A percentile compares a stretch with the other conserved stretches of the same genome.
Conservation (phyloP, 2,113 vertebrate species). For the Eupsittula cactorum region DNA sequence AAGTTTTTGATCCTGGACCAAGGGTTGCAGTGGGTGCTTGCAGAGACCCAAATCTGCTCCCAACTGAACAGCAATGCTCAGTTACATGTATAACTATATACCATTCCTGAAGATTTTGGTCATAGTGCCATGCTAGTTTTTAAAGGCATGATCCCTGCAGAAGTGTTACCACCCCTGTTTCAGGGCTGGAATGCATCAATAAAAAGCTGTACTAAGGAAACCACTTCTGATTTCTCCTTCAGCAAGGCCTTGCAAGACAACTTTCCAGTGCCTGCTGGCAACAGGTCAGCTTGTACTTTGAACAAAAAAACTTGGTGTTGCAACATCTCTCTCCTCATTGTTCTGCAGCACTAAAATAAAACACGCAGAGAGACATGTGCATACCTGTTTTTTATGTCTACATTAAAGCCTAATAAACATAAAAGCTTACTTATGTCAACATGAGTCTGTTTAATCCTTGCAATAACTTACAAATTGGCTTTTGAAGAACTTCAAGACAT, state of each 20-base stretch:
- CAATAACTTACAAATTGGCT: background rate
- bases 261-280: conserved; percentile 1
- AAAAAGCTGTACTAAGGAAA: background rate
- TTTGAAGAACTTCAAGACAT: background rate
- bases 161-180: background rate
- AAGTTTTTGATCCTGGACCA: background rate
- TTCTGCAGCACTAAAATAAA: background rate
- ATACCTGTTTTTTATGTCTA: background rate
- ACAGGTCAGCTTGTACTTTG: background rate
- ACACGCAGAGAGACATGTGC: background rate
- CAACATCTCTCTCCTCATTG: background rate
- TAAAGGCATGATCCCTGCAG: background rate
- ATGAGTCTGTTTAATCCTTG: background rate
- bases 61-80: background rate
- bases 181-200: background rate
- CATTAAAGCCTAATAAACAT: background rate
- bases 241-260: background rate
- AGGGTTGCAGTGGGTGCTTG: background rate
- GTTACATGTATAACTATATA: background rate
- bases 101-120: background rate
- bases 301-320: background rate
- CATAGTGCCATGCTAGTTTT: fast-evolving
- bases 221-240: background rate
- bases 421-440: background rate
- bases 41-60: background rate